Evolutionary conservation across 2,113 vertebrate genomes (phyloP), one percentile per base, ranked within the genome.

Genomic region (Alethe diademata): DNA sequence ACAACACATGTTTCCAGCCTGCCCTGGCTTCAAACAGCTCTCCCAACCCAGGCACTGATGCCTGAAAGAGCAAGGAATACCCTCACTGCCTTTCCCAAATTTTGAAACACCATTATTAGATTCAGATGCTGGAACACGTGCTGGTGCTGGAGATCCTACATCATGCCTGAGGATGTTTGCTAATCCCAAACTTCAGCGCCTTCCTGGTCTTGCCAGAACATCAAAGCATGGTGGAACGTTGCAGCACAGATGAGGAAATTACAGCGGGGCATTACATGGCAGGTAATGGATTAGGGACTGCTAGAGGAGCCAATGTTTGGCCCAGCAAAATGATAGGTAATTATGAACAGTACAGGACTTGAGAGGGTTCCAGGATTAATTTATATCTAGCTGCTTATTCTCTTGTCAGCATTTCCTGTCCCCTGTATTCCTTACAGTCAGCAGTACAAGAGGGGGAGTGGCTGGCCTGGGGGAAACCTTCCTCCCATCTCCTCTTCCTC

Each of bases 221-320:
- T 96, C 96, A 96, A 95, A 96, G 93, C 38, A 12, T n/a, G 73
- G 79, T 2, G 0, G 80, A 95, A 78, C n/a, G 0, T 54, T 94
- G 72, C 53, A 25, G 90, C 2, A 1, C 76, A 42, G 78, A 92
- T 73, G 85, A 92, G 93, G 90, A 95, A 95, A 90, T 95, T 71
- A 78, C 69, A 75, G 76, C 10, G 6, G 57, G 86, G 56, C 85
- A 64, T 88, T 93, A 73, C 70, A 45, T 57, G 91, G 91, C 88
- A 94, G 94, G 93, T 96, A 96, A 95, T 92, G 93, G 95, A 93
- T 93, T 79, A 84, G 84, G 42, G 75, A 62, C 75, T 93, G 79
- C 69, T n/a, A 43, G 74, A 85, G 87, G 65, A 66, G 70, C 2
- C 5, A 96, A 83, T n/a, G 71, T 78, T 88, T 95, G 75, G 72